Percentiles rank a stretch among this genome's conserved stretches.
These are phyloP conservation scores for Mellivora capensis DNA, from an alignment of 2,113 vertebrate species.

Conservation along the genomic window DNA sequence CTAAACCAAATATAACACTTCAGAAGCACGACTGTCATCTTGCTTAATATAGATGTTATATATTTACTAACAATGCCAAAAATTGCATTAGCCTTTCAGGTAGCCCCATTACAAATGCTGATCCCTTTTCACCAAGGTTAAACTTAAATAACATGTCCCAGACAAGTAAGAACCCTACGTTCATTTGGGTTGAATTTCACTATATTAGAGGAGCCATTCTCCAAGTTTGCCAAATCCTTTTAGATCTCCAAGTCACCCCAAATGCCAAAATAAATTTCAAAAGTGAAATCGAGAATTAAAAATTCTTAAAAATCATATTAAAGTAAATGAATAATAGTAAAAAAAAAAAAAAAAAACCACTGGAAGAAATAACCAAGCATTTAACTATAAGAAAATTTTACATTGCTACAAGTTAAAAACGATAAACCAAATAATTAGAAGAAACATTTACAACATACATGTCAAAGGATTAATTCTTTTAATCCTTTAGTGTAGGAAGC, in stretches of 20 bases:
- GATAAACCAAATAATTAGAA: background rate
- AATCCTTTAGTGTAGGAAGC: background rate
- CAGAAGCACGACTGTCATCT: background rate
- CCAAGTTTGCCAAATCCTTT: background rate
- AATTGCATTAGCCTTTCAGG: background rate
- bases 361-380: background rate
- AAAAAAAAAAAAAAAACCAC: background rate
- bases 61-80: slow-evolving; percentile 7
- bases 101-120: background rate
- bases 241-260: background rate
- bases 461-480: background rate
- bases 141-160: background rate
- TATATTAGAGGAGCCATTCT: background rate
- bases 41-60: background rate
- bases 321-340: background rate
- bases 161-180: background rate
- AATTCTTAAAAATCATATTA: slow-evolving; percentile 6
- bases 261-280: slow-evolving; percentile 4
- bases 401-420: background rate
- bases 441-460: background rate
- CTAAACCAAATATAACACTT: background rate
- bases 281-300: slow-evolving; percentile 18
- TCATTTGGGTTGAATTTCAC: background rate
- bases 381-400: background rate
- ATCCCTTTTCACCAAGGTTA: background rate